phyloP scores from a whole-genome alignment of 2,888 invertebrate genomes.

The Rapana venosa region DNA sequence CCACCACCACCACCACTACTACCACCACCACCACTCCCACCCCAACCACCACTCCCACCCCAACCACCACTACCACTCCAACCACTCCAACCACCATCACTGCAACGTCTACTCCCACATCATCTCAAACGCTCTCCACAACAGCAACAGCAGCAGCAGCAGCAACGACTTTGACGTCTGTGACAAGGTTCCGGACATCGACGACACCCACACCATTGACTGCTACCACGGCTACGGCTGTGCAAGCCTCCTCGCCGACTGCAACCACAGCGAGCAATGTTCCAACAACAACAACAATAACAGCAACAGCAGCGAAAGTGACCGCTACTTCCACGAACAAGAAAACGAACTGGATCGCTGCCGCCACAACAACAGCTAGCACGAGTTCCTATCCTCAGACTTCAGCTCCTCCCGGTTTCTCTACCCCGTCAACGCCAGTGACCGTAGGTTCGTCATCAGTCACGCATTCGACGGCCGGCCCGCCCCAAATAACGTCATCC shows the following conservation, averaged over 20 bases:
- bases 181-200: not conserved
- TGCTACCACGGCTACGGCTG: not conserved
- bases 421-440: too few relatives aligned
- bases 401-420: too few relatives aligned
- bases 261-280: too few relatives aligned
- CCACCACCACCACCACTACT: constrained; percentile 51
- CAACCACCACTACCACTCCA: constrained; percentile 26
- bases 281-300: too few relatives aligned
- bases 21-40: constrained; percentile 39
- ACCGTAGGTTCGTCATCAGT: too few relatives aligned
- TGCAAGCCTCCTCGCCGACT: not conserved
- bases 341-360: too few relatives aligned
- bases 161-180: constrained; percentile 3
- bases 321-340: too few relatives aligned
- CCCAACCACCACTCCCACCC: constrained; percentile 22
- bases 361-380: too few relatives aligned
- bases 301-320: too few relatives aligned
- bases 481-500: not conserved
- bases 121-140: not conserved
- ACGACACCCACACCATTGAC: constrained; percentile 15
- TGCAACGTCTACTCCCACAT: not conserved
- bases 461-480: not conserved
- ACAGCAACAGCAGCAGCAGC: not conserved
- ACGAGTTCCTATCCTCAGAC: too few relatives aligned
- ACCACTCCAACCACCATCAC: constrained; percentile 3